Base-by-base conservation (phyloP, 2,113 vertebrate species). In the Chaetops frenatus region DNA sequence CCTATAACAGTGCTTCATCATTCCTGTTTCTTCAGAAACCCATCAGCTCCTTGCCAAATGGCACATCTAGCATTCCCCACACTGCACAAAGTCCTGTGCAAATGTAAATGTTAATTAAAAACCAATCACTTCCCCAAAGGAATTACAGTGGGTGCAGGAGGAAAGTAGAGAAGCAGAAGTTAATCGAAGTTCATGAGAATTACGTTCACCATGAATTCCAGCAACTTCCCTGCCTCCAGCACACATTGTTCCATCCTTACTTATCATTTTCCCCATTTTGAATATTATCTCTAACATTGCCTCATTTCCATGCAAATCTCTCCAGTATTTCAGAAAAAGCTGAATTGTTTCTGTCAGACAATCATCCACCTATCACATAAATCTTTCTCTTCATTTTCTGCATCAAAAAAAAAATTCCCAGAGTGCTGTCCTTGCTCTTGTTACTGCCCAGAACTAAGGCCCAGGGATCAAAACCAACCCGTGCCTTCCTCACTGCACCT, bases 391-490 rank as follows among this genome's bases (percentile, higher is more conserved):
- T 80, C 65, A 56, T 53, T 93, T 93, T 89, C 51, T 92, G 90
- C 86, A 86, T 51, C 78, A 65, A 90, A 94, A 90, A 90, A 42
- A 67, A 10, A 6, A 74, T 64, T 54, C 77, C 51, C 62, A 38
- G 57, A 79, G 66, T 25, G 29, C 31, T 87, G 66, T 18, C 88
- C 70, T 91, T 36, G n/a, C 65, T 83, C 74, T 86, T 78, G 86
- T 66, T 84, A 74, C 70, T 22, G 48, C 51, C 66, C 35, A 10
- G 22, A 6, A 6, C 57, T 88, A 84, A 97, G 67, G 74, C 23
- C 28, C 61, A 82, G 45, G 57, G 83, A 96, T 91, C 90, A 96
- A 97, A 98, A 58, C 50, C 94, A 74, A 64, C 42, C 83, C 56
- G 60, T 72, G 94, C 91, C 86, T 85, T 90, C 80, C 53, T 45